These are phyloP conservation scores for Balaeniceps rex DNA, from an alignment of 2,113 vertebrate species.

Conservation along the genomic window DNA sequence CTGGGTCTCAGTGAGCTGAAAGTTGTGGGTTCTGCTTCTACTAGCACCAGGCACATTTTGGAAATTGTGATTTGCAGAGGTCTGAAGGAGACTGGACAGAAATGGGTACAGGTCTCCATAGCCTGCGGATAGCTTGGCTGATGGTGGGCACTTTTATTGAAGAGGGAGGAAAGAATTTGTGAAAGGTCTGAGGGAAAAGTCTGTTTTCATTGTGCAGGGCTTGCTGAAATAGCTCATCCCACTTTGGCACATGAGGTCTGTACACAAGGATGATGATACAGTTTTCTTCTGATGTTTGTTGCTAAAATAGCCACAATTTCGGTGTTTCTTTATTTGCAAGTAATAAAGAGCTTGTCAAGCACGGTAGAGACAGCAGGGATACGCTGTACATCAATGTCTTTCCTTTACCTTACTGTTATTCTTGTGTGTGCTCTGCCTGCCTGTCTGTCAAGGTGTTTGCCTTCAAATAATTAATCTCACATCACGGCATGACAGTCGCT, in stretches of 20 bases:
- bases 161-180: neutral
- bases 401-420: neutral
- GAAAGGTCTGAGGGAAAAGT: neutral
- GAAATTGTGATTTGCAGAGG: neutral
- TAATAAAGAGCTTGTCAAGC: neutral
- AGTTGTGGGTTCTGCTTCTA: neutral
- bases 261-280: neutral
- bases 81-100: neutral
- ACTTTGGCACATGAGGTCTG: neutral
- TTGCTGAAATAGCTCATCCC: neutral
- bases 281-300: neutral
- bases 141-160: neutral
- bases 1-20: neutral
- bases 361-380: neutral
- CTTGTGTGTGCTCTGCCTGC: neutral
- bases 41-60: neutral
- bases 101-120: neutral
- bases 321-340: neutral
- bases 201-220: neutral
- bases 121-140: neutral
- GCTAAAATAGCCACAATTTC: neutral
- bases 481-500: neutral
- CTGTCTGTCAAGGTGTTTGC: slow-evolving; percentile 17
- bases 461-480: neutral
- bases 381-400: neutral